These are phyloP conservation scores for Rhogogaster chlorosoma DNA, from an alignment of 2,888 invertebrate genomes.

Conservation along the genomic window DNA sequence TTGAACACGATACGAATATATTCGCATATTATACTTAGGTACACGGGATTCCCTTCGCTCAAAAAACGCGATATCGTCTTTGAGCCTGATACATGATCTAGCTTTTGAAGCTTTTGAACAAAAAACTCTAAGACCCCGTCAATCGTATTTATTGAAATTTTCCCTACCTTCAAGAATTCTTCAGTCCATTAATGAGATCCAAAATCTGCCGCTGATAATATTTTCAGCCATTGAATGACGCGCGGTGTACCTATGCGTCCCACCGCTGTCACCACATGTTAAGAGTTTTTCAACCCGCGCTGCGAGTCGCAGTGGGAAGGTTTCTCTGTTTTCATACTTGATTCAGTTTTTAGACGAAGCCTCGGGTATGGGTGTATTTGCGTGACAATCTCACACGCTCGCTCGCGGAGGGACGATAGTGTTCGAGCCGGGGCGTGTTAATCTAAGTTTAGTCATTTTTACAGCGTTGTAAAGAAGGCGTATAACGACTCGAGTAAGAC, in stretches of 20 bases:
- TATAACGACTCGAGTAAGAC: slow-evolving; percentile 29
- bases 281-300: not conserved
- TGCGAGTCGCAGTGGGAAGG: not conserved
- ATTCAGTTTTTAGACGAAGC: not conserved
- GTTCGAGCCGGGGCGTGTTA: slow-evolving; percentile 49
- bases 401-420: not conserved
- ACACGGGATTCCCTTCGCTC: not conserved
- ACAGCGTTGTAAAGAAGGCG: slow-evolving; percentile 53
- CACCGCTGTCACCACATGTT: not conserved
- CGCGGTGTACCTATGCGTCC: not conserved
- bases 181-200: not conserved
- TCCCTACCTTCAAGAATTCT: not conserved
- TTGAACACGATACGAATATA: slow-evolving; percentile 23
- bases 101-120: not conserved
- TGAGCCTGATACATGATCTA: not conserved
- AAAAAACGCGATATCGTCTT: not conserved
- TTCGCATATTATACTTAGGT: slow-evolving; percentile 8
- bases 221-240: not conserved
- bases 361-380: not conserved
- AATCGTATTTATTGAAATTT: not conserved
- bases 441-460: slow-evolving; percentile 59
- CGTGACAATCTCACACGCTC: not conserved
- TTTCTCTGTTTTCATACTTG: not conserved
- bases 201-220: not conserved
- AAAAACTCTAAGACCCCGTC: not conserved